A percentile compares a stretch with the other conserved stretches of the same genome.
Conservation (phyloP, 2,113 vertebrate genomes). For the Rhineura floridana region DNA sequence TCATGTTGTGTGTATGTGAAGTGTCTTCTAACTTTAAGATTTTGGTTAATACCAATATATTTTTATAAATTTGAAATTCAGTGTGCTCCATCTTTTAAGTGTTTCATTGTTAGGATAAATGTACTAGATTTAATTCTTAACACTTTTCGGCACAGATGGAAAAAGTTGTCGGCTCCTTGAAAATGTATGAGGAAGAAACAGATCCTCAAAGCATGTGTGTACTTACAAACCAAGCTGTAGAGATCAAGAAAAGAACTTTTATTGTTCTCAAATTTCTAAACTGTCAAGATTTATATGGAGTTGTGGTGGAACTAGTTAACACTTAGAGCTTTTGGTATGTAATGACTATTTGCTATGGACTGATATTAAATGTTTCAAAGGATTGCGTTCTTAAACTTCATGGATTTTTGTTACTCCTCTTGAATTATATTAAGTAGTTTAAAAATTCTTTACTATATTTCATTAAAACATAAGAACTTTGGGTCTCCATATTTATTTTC, state of each 20-base stretch:
- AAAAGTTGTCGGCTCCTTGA: conserved; percentile 75
- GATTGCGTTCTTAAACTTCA: conserved; percentile 90
- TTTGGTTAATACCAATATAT: conserved; percentile 81
- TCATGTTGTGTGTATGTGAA: conserved; percentile 71
- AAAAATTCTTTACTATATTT: conserved; percentile 92
- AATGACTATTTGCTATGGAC: conserved; percentile 85
- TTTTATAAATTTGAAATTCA: conserved; percentile 81
- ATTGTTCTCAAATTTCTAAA: conserved; percentile 81
- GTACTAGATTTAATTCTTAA: conserved; percentile 74
- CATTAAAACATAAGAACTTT: conserved; percentile 97
- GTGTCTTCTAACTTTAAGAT: conserved; percentile 74
- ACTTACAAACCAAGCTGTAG: conserved; percentile 86
- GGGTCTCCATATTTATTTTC: conserved; percentile 89
- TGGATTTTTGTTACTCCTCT: conserved; percentile 87
- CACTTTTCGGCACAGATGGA: conserved; percentile 79
- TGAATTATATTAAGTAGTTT: conserved; percentile 85
- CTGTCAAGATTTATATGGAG: conserved; percentile 80
- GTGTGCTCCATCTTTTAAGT: conserved; percentile 73
- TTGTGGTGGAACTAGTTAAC: conserved; percentile 85
- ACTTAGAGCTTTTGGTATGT: conserved; percentile 85
- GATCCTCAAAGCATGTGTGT: conserved; percentile 78
- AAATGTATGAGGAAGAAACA: conserved; percentile 70
- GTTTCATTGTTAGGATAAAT: conserved; percentile 70
- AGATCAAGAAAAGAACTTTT: conserved; percentile 79
- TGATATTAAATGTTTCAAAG: conserved; percentile 89